Evolutionary conservation across 2,888 invertebrate genomes (phyloP).

Genomic region (Artemia sinica): DNA sequence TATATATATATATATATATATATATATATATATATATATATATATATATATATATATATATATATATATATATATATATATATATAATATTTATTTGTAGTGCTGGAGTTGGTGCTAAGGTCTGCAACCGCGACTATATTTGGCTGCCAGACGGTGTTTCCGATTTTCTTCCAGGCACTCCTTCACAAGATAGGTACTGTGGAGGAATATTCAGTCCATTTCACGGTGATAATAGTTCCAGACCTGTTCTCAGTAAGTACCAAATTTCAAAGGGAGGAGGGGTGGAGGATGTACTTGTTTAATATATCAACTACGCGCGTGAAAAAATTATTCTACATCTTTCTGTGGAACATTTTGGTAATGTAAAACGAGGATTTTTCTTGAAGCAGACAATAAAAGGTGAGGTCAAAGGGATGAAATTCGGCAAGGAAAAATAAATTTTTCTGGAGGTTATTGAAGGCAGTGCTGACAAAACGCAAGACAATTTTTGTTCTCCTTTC

Average conservation of each 20-base stretch:
- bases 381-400: too few species aligned
- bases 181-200: conserved; percentile 16
- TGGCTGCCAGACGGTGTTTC: conserved; percentile 9
- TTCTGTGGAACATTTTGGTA: too few species aligned
- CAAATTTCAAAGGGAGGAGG: too few species aligned
- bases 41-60: conserved; percentile 15
- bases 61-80: conserved; percentile 18
- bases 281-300: too few species aligned
- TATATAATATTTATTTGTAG: conserved; percentile 11
- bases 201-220: conserved; percentile 17
- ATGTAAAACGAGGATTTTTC: too few species aligned
- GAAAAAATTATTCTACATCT: too few species aligned
- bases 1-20: conserved; percentile 16
- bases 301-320: too few species aligned
- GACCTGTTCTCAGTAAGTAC: conserved; percentile 17
- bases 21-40: background rate
- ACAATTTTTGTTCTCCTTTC: too few species aligned
- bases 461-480: too few species aligned
- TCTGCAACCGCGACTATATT: conserved; percentile 18
- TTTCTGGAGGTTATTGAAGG: too few species aligned
- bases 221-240: conserved; percentile 16
- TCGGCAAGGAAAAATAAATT: too few species aligned
- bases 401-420: too few species aligned
- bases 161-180: conserved; percentile 14
- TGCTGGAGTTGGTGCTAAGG: conserved; percentile 19